Base-by-base conservation (phyloP, 2,888 invertebrate species). In the Polyommatus iphigenia region DNA sequence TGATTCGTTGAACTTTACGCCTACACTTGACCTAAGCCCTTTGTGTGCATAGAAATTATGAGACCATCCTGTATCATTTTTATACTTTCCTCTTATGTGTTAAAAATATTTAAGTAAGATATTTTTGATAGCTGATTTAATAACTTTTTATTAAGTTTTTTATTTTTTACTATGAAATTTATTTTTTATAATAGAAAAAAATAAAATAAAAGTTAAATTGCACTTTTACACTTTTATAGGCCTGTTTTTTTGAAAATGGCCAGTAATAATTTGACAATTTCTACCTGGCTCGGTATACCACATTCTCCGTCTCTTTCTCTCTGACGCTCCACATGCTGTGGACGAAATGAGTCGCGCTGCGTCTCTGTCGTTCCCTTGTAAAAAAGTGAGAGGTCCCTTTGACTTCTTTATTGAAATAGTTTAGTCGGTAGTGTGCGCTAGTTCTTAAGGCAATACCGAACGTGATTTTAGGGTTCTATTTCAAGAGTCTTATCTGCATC, bases 11-110 rank as follows among this genome's bases (percentile, higher is more conserved):
- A 72, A 76, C 76, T 59, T 46, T 78, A 80, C 80, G 80, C 78
- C 80, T 80, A 81, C 80, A 72, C 80, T 72, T 80, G 81, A 82
- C 80, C 80, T 81, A 80, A 81, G 81, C 81, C 78, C 81, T 81
- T 81, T 81, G 78, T 76, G 71, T 76, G 71, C 79, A 79, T 29
- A 54, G 50, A 75, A 75, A 50, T 75, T 75, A 75, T 75, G 59
- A 73, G 73, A 54, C 24, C 72, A 73, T 73, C 41, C 54, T 15
- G 36, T 57, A 71, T 71, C n/a, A 29, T 54, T 54, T 29, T 67
- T 72, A 13, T 54, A 41, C 41, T 57, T 20, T 77, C 7, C 36
- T 20, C 5, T 50, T 75, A 20, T 73, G 3, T 75, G 75, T 29
- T 20, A 20, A 7, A 73, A 24, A 73, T 15, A 1, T 29, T n/a